Conservation (phyloP, 2,888 invertebrate species). For the Unio pictorum region DNA sequence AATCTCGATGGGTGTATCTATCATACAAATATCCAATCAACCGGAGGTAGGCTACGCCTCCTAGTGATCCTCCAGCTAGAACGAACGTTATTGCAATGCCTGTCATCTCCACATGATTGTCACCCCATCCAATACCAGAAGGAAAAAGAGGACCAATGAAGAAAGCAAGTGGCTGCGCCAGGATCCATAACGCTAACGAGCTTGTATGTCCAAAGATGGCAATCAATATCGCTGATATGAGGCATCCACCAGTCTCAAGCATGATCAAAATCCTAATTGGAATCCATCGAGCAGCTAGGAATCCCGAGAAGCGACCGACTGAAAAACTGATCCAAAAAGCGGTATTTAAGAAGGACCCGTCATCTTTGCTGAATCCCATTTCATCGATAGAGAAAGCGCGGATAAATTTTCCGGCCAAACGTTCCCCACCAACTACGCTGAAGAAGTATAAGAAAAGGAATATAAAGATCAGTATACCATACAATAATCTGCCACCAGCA, state of each 20-base stretch:
- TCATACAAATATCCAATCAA: slow-evolving; percentile 48
- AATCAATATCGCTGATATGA: slow-evolving; percentile 34
- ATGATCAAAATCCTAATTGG: slow-evolving; percentile 41
- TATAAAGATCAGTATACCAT: slow-evolving; percentile 36
- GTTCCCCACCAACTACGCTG: slow-evolving; percentile 49
- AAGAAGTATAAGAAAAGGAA: slow-evolving; percentile 46
- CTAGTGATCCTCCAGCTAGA: slow-evolving; percentile 41
- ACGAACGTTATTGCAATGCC: slow-evolving; percentile 46
- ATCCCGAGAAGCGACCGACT: slow-evolving; percentile 39
- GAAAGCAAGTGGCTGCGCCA: slow-evolving; percentile 37
- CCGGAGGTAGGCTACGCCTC: slow-evolving; percentile 46
- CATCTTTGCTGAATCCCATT: slow-evolving; percentile 36
- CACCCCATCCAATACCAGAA: slow-evolving; percentile 49
- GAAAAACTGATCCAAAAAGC: slow-evolving; percentile 54
- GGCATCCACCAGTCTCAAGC: slow-evolving; percentile 32
- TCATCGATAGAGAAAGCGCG: slow-evolving; percentile 51
- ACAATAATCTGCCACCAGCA: slow-evolving; percentile 35
- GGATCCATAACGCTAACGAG: slow-evolving; percentile 40
- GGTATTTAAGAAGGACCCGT: slow-evolving; percentile 47
- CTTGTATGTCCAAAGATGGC: slow-evolving; percentile 37
- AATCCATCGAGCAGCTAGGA: slow-evolving; percentile 40
- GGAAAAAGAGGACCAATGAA: slow-evolving; percentile 51
- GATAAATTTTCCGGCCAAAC: slow-evolving; percentile 51
- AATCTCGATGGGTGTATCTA: slow-evolving; percentile 34
- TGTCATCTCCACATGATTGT: slow-evolving; percentile 49